Evolutionary conservation across 2,888 invertebrate genomes (phyloP).

Genomic region (Sarcophaga subvicina): DNA sequence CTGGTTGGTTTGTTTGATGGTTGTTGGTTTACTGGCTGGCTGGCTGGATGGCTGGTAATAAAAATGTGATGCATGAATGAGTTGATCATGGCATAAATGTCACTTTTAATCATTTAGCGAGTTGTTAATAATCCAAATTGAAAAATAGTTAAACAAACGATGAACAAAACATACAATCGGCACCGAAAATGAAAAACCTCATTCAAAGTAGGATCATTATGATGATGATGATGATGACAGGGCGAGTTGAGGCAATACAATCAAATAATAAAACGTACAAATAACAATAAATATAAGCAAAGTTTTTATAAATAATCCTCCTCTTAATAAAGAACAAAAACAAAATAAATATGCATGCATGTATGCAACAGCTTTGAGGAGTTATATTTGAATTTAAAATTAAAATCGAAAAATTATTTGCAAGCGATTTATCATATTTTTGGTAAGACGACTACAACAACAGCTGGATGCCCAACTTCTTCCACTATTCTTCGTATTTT

Average conservation of each 20-base stretch:
- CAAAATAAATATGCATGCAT: neutral
- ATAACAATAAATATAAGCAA: conserved; percentile 1
- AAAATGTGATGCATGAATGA: conserved; percentile 73
- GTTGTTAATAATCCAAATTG: conserved; percentile 73
- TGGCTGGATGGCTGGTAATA: conserved; percentile 21
- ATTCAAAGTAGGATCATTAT: neutral
- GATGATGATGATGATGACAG: neutral
- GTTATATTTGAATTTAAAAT: conserved; percentile 63
- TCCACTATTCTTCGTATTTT: neutral
- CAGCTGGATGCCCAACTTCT: conserved; percentile 55
- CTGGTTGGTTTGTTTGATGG: neutral
- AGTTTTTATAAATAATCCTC: conserved; percentile 43
- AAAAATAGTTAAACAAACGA: conserved; percentile 72
- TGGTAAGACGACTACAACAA: conserved; percentile 65
- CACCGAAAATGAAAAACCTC: neutral
- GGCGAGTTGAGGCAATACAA: conserved; percentile 5
- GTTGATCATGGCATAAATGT: conserved; percentile 80
- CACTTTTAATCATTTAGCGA: conserved; percentile 79
- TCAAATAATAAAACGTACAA: neutral
- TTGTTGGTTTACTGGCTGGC: conserved; percentile 6
- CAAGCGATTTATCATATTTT: conserved; percentile 68
- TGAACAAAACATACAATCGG: conserved; percentile 70
- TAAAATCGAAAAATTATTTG: conserved; percentile 58
- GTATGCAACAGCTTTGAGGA: conserved; percentile 35
- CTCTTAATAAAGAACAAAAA: conserved; percentile 29